These are phyloP conservation scores for Corbicula japonica DNA, from an alignment of 2,888 invertebrate genomes.

Conservation along the genomic window DNA sequence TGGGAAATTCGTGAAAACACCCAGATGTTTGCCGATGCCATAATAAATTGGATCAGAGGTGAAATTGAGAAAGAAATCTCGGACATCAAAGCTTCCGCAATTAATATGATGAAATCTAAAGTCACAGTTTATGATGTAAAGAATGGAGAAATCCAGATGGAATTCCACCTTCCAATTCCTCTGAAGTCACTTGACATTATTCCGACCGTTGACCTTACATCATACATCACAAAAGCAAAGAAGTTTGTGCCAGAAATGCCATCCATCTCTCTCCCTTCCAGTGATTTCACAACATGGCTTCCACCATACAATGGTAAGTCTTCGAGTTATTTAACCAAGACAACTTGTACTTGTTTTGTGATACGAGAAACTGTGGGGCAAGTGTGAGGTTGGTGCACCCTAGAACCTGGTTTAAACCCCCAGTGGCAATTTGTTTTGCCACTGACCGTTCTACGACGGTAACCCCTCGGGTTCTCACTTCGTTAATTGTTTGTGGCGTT, in stretches of 20 bases:
- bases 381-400: too few species aligned
- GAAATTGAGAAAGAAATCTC: slow-evolving; percentile 66
- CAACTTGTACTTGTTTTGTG: too few species aligned
- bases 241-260: slow-evolving; percentile 65
- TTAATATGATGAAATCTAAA: slow-evolving; percentile 53
- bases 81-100: too few species aligned
- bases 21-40: slow-evolving; percentile 46
- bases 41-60: slow-evolving; percentile 58
- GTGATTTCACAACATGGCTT: slow-evolving; percentile 92
- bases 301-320: slow-evolving; percentile 94
- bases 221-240: too few species aligned
- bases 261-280: slow-evolving; percentile 89
- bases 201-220: slow-evolving; percentile 56
- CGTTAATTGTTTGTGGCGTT: too few species aligned
- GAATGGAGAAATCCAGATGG: slow-evolving; percentile 69
- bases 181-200: slow-evolving; percentile 60
- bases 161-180: slow-evolving; percentile 67
- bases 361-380: too few species aligned
- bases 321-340: too few species aligned
- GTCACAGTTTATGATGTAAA: slow-evolving; percentile 65
- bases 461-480: too few species aligned
- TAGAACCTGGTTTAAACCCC: too few species aligned
- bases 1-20: slow-evolving; percentile 74
- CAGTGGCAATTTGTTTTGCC: too few species aligned
- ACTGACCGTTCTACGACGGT: too few species aligned